A percentile compares a stretch with the other conserved stretches of the same genome.
Evolutionary conservation across 2,113 vertebrate genomes (phyloP).

Genomic region (Rhynchomys soricoides): DNA sequence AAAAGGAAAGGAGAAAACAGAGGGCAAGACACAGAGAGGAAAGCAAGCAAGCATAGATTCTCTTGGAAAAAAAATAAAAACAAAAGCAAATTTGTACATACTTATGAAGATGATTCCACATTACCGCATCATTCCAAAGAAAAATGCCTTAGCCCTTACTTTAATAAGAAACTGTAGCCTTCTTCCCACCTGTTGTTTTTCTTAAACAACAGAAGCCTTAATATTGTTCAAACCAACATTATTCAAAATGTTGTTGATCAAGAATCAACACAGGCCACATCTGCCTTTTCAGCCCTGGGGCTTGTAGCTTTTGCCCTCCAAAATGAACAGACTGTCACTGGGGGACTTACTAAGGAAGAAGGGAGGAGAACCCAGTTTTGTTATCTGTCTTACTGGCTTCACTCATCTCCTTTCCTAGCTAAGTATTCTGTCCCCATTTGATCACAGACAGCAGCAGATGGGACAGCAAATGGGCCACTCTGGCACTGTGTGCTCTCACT

Average conservation of each 20-base stretch:
- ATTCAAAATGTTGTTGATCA: not conserved
- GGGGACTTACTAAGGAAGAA: not conserved
- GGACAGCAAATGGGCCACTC: slow-evolving; percentile 35
- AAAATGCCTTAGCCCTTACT: not conserved
- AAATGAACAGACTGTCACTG: slow-evolving; percentile 8
- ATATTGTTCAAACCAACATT: not conserved
- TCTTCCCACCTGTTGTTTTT: slow-evolving; percentile 36
- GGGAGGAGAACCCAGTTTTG: not conserved
- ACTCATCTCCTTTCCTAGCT: slow-evolving; percentile 63
- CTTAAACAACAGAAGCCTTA: slow-evolving; percentile 19
- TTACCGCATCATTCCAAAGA: slow-evolving; percentile 8
- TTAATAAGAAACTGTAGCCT: slow-evolving; percentile 1
- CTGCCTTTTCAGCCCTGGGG: not conserved
- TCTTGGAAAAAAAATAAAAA: slow-evolving; percentile 19
- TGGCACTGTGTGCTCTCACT: not conserved
- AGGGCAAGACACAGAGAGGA: not conserved
- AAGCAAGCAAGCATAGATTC: not conserved
- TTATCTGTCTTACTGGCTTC: slow-evolving; percentile 21
- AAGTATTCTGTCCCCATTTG: slow-evolving; percentile 65
- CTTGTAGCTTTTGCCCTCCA: not conserved
- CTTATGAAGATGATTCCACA: not conserved
- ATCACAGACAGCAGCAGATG: slow-evolving; percentile 63
- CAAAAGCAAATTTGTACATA: not conserved
- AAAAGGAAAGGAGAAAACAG: slow-evolving; percentile 23
- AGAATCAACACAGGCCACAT: not conserved